Conservation (phyloP, 2,888 invertebrate species). For the Zaprionus obscuricornis region DNA sequence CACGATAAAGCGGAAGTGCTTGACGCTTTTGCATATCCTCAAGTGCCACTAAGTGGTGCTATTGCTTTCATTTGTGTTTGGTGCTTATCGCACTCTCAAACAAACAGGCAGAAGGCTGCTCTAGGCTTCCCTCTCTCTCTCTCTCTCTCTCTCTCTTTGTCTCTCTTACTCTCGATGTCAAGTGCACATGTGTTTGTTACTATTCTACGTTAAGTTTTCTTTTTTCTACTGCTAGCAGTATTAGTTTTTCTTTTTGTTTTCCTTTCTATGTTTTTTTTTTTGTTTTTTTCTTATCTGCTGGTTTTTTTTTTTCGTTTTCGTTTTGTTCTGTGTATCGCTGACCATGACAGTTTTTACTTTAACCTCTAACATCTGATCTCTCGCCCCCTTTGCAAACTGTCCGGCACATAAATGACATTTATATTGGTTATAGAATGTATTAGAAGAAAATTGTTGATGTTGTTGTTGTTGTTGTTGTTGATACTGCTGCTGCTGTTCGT, state of each 20-base stretch:
- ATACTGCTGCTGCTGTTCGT: constrained; percentile 11
- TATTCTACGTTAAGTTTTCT: constrained; percentile 24
- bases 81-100: constrained; percentile 66
- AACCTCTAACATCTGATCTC: constrained; percentile 11
- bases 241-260: constrained; percentile 2
- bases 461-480: constrained; percentile 10
- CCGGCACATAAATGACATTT: constrained; percentile 75
- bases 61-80: constrained; percentile 64
- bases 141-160: background rate
- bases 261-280: constrained; percentile 33
- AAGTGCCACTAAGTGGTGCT: constrained; percentile 77
- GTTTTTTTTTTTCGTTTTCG: background rate
- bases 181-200: constrained; percentile 55
- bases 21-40: constrained; percentile 72
- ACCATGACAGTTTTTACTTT: constrained; percentile 65
- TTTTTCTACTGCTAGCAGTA: constrained; percentile 16
- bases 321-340: constrained; percentile 49
- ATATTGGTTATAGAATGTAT: constrained; percentile 72
- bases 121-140: background rate
- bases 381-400: constrained; percentile 49
- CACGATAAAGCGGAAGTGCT: constrained; percentile 68
- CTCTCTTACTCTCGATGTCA: constrained; percentile 29
- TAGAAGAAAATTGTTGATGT: constrained; percentile 52
- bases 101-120: constrained; percentile 30
- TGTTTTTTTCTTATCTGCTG: background rate